Conservation (phyloP, 2,113 vertebrate species). For the Coracopsis vasa region DNA sequence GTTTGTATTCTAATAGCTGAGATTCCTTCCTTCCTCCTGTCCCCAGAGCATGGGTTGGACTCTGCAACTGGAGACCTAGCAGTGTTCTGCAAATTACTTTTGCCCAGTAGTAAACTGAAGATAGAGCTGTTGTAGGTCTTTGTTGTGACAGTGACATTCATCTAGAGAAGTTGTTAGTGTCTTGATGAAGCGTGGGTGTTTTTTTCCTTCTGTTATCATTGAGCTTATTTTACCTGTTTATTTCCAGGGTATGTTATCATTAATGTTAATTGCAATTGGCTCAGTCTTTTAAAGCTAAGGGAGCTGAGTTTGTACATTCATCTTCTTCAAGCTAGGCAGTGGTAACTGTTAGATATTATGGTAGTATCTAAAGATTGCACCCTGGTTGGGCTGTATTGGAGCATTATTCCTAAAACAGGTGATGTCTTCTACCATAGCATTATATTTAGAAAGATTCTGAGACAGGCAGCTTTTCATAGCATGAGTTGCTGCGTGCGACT, state of each 20-base stretch:
- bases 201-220: background rate
- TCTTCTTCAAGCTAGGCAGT: background rate
- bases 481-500: background rate
- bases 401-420: background rate
- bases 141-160: background rate
- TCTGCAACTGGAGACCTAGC: background rate
- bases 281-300: background rate
- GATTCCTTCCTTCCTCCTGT: constrained; percentile 15
- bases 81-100: background rate
- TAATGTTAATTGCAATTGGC: background rate
- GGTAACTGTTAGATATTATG: background rate
- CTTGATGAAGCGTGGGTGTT: background rate
- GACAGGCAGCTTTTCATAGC: background rate
- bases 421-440: background rate
- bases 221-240: background rate
- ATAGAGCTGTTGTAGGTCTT: background rate
- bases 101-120: background rate
- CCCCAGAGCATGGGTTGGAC: background rate
- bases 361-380: background rate
- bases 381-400: background rate
- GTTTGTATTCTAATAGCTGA: constrained; percentile 15
- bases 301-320: background rate
- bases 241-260: background rate
- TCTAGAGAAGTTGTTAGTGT: background rate
- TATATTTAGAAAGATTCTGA: background rate